A percentile compares a stretch with the other conserved stretches of the same genome.
These are phyloP conservation scores for Meghimatium bilineatum DNA, from an alignment of 2,888 invertebrate genomes.

Conservation along the genomic window DNA sequence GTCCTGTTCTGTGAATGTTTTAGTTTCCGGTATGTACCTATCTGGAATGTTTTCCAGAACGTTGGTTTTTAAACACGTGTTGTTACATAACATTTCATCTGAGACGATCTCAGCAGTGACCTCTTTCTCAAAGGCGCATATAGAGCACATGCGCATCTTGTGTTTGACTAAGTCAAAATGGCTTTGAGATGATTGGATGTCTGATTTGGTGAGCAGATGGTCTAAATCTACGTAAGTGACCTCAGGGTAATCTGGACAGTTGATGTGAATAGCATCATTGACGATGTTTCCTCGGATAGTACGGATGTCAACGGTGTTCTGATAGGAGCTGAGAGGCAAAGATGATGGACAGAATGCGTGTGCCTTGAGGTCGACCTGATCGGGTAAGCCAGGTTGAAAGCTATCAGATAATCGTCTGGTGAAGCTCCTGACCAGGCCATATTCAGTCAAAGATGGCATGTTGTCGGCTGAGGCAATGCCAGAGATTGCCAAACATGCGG, in stretches of 20 bases:
- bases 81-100: slow-evolving; percentile 53
- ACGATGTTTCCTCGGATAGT: slow-evolving; percentile 30
- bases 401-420: slow-evolving; percentile 41
- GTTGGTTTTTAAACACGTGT: slow-evolving; percentile 51
- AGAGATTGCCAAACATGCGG: slow-evolving; percentile 45
- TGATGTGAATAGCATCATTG: slow-evolving; percentile 52
- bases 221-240: slow-evolving; percentile 55
- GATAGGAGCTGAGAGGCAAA: slow-evolving; percentile 50
- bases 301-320: slow-evolving; percentile 45
- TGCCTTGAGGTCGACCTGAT: slow-evolving; percentile 47
- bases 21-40: slow-evolving; percentile 40
- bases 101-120: slow-evolving; percentile 48
- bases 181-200: slow-evolving; percentile 28
- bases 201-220: slow-evolving; percentile 48
- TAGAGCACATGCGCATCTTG: slow-evolving; percentile 53
- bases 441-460: slow-evolving; percentile 38
- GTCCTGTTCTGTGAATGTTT: slow-evolving; percentile 48
- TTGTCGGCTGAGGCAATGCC: slow-evolving; percentile 37
- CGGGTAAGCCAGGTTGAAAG: slow-evolving; percentile 41
- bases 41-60: slow-evolving; percentile 30
- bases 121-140: slow-evolving; percentile 52
- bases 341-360: slow-evolving; percentile 55
- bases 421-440: slow-evolving; percentile 30
- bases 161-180: slow-evolving; percentile 50
- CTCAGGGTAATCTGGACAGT: slow-evolving; percentile 55